A percentile compares a stretch with the other conserved stretches of the same genome.
phyloP scores from a whole-genome alignment of 1,140 invertebrate genomes.

The Eulimnadia texana region DNA sequence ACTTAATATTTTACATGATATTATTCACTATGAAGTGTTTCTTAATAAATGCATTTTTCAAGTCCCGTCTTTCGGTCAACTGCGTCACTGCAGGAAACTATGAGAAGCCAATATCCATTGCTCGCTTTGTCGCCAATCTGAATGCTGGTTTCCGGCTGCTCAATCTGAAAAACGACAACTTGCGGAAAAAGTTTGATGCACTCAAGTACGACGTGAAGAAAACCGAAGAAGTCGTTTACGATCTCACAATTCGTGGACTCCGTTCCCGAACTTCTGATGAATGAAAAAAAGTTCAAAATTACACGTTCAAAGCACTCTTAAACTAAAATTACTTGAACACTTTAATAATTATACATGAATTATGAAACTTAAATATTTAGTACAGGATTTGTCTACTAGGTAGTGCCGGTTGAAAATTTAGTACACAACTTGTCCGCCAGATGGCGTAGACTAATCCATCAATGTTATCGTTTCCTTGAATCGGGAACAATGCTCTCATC shows the following conservation, averaged over 20 bases:
- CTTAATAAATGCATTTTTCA: too few species aligned
- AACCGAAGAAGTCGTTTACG: conserved; percentile 88
- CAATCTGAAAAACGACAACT: conserved; percentile 78
- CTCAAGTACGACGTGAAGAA: conserved; percentile 90
- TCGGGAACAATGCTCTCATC: not conserved
- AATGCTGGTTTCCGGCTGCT: conserved; percentile 75
- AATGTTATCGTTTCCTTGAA: not conserved
- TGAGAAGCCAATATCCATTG: conserved; percentile 59
- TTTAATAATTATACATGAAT: too few species aligned
- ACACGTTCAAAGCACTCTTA: too few species aligned
- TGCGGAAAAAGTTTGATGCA: conserved; percentile 75
- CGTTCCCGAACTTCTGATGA: not conserved
- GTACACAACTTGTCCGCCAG: too few species aligned
- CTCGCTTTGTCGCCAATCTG: conserved; percentile 67
- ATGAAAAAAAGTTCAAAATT: not conserved
- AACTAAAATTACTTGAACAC: too few species aligned
- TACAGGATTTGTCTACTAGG: too few species aligned
- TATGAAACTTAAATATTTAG: too few species aligned
- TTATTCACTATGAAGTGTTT: too few species aligned
- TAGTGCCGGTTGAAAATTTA: too few species aligned
- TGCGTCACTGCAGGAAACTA: conserved; percentile 76
- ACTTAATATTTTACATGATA: too few species aligned
- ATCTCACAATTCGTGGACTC: conserved; percentile 71
- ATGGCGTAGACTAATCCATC: not conserved
- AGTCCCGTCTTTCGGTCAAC: conserved; percentile 70